Evolutionary conservation across 2,888 invertebrate genomes (phyloP), one percentile per base, ranked within the genome.

Genomic region (Polyploca ridens): DNA sequence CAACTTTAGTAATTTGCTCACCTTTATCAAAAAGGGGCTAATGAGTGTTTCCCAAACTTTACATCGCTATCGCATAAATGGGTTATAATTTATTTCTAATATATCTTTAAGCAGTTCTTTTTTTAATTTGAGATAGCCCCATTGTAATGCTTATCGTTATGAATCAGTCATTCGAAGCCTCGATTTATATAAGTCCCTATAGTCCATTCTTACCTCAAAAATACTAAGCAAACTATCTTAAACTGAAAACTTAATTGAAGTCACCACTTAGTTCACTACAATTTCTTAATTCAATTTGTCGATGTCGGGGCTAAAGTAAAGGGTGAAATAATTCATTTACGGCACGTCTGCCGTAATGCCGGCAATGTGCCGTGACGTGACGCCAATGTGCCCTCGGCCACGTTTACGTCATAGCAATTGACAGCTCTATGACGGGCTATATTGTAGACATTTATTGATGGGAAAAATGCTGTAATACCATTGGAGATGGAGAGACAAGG

Each of bases 241-340:
- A 49, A 54, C 16, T 49, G 1, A 16, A 46, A 49, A 49, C 54
- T 54, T 19, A 54, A 54, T 54, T 54, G 54, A 19, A 54, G 54
- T 54, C 54, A 19, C 54, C 54, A 54, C 54, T 54, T 54, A 19
- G 54, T 54, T 19, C 54, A 19, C 54, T 54, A 54, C 54, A 54
- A 54, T 54, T 54, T 54, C 19, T 19, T 54, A 54, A 54, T 54
- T 54, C 54, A 54, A 54, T 54, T 54, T 54, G 19, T 54, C 54
- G 6, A 19, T 19, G 54, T 54, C 54, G 7, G 16, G 54, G 54
- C 54, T 19, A 54, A 54, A 54, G 54, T 54, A 54, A 54, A 54
- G 54, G 54, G 54, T 54, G 19, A 54, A 19, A 54, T 54, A 54
- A 54, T 54, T 54, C 54, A 54, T 54, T 54, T 54, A 54, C 16